Evolutionary conservation across 2,113 vertebrate species (phyloP), one percentile per base, ranked within the genome.

Genomic region (Cettia cetti): DNA sequence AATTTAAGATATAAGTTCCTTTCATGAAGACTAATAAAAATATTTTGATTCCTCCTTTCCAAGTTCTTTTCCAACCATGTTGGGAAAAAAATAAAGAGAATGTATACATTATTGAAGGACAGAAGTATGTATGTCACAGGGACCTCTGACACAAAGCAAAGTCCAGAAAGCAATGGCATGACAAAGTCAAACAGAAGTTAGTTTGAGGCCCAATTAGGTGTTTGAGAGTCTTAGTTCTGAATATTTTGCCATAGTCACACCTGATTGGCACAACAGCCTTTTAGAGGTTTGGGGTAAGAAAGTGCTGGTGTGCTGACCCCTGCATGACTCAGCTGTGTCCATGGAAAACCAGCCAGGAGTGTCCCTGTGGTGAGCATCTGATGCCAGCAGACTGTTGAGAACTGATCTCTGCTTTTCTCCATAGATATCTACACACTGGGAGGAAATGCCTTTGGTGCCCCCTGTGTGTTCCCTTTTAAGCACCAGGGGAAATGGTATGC

Each of bases 401-500:
- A 2, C 4, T 37, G 45, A 18, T 45, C 50, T 90, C 33, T 39
- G 24, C 92, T 33, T 94, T 77, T 93, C 70, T 94, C 93, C 83
- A 17, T 79, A 99, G 99, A 98, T 92, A 91, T 98, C 21, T 99
- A 98, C 85, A 98, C 99, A 1, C 66, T 99, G 37, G 95, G 95
- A 61, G 99, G 99, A 60, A 99, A 99, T 90, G 94, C 98, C 8
- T 98, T 98, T 13, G 99, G 99, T 44, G 95, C 82, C 7, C 97
- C 98, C 13, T 99, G 99, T 11, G 96, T 98, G 47, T 99, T 99
- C 89, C 99, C 99, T 9, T 99, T 99, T 79, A 99, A 98, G 96
- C 97, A 96, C 90, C 5, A 3, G 0, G 95, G 97, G 11, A 98
- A 98, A 69, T 99, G 98, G 99, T 98, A 98, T 0, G 95, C 98